Evolutionary conservation across 2,113 vertebrate species (phyloP), one percentile per base, ranked within the genome.

Genomic region (Arvicanthis niloticus): DNA sequence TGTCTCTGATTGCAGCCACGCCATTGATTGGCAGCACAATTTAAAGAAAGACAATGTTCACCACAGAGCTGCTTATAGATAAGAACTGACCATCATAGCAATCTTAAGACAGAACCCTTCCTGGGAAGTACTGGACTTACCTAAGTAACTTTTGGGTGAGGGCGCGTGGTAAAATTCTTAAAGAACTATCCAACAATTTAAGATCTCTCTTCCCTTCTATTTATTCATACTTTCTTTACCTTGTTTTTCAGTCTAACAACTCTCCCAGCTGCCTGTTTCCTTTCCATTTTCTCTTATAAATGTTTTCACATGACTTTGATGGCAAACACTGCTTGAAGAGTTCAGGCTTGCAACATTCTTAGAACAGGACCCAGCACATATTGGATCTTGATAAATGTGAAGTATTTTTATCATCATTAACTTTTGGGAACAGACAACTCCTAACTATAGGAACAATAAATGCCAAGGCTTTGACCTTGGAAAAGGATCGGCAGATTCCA

Each of bases 101-200:
- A n/a, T 26, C 21, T 15, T 56, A 67, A 90, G 26, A 29, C 67
- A 73, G 75, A 81, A 5, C 45, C 29, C 62, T 34, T 81, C 19
- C 56, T 90, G 34, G 4, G 34, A 85, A 62, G 72, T 21, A 21
- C 1, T 58, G 86, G 11, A 86, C 45, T 72, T 19, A 8, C 29
- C 9, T 26, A 65, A 62, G 80, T 45, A 70, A 73, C 19, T 15
- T 58, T 53, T 53, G 62, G 21, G 9, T 80, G 22, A 90, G 21
- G 21, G 40, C 9, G 34, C 9, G 86, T 53, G 21, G 51, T 21
- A 24, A 93, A 42, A 56, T 34, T 86, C 82, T 70, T 90, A 70
- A 94, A 90, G 87, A 93, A 70, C 15, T 70, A 53, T 26, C 21
- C 85, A 48, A n/a, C 21, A 78, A 37, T 60, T 78, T 65, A 96